Base-by-base conservation (phyloP, 2,113 vertebrate genomes). In the Propithecus coquereli region DNA sequence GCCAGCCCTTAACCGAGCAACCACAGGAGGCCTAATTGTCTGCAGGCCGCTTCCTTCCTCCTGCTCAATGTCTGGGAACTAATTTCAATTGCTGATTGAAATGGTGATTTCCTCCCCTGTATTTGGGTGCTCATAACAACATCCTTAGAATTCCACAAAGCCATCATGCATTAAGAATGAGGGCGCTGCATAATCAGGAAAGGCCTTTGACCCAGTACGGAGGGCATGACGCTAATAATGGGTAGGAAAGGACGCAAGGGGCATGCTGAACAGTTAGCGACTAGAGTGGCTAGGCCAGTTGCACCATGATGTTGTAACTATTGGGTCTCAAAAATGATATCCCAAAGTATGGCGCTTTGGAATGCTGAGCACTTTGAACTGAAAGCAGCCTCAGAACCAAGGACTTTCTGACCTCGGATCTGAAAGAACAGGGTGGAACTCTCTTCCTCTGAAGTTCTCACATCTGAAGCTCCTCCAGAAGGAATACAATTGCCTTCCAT, bases 71-170 rank as follows among this genome's bases (percentile, higher is more conserved):
- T 14, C 54, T n/a, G 20, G 8, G 77, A 77, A 50, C 11, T 79
- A 89, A 97, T 97, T 98, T 96, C 59, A 91, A 84, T 45, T 89
- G 10, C 83, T 92, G 66, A 81, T 87, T 68, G 74, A 82, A 96
- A 92, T 74, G 43, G 22, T 65, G 61, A 37, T 91, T 97, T 93
- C 43, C 76, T 91, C 43, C 47, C 91, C 14, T 25, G 22, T 70
- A 27, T 25, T 96, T 94, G n/a, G 91, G 37, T 94, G 94, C 70
- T 93, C 92, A 76, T 59, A 61, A 97, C 86, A 87, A 80, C 45
- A 77, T 88, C 90, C 52, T 96, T 90, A 59, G 80, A 85, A 90
- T 71, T 97, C 90, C 37, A 32, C 70, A 93, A 61, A 80, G 91
- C 32, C 57, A 87, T 84, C 50, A 93, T 90, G 22, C 50, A 45